Evolutionary conservation across 1,140 invertebrate genomes (phyloP).

Genomic region (Drosophila nannoptera): DNA sequence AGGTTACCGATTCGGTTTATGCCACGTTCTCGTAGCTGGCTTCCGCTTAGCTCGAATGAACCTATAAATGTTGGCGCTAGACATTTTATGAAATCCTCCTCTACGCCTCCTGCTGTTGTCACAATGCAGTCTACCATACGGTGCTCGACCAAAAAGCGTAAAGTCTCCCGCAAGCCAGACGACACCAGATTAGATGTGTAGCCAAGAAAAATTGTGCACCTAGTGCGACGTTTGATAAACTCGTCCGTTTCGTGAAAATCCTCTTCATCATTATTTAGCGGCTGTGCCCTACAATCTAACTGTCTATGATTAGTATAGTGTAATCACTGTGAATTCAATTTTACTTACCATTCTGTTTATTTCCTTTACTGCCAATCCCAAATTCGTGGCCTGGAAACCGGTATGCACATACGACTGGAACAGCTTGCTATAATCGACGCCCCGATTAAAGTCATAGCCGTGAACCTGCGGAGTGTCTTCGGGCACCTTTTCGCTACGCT

Average conservation of each 20-base stretch:
- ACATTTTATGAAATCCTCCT: constrained; percentile 99
- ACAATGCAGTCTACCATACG: constrained; percentile 95
- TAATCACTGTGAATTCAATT: background rate
- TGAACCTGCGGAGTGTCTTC: constrained; percentile 83
- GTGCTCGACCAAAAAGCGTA: constrained; percentile 94
- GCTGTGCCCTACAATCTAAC: constrained; percentile 82
- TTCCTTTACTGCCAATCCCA: constrained; percentile 93
- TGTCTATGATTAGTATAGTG: constrained; percentile 36
- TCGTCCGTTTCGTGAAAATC: constrained; percentile 87
- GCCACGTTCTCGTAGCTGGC: constrained; percentile 88
- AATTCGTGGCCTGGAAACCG: constrained; percentile 98
- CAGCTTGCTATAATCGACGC: constrained; percentile 92
- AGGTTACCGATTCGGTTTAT: constrained; percentile 99
- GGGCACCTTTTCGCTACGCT: constrained; percentile 83
- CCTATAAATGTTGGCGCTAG: constrained; percentile 93
- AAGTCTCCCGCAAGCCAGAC: constrained; percentile 94
- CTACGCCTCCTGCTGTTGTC: constrained; percentile 97
- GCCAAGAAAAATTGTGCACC: constrained; percentile 98
- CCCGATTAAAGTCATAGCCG: constrained; percentile 96
- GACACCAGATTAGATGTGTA: constrained; percentile 99
- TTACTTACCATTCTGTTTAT: constrained; percentile 92
- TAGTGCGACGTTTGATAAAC: constrained; percentile 87
- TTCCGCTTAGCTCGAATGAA: constrained; percentile 89
- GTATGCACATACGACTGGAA: constrained; percentile 89
- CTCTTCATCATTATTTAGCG: constrained; percentile 83